phyloP scores from a whole-genome alignment of 1,140 invertebrate species.

The Drosophila orosa region DNA sequence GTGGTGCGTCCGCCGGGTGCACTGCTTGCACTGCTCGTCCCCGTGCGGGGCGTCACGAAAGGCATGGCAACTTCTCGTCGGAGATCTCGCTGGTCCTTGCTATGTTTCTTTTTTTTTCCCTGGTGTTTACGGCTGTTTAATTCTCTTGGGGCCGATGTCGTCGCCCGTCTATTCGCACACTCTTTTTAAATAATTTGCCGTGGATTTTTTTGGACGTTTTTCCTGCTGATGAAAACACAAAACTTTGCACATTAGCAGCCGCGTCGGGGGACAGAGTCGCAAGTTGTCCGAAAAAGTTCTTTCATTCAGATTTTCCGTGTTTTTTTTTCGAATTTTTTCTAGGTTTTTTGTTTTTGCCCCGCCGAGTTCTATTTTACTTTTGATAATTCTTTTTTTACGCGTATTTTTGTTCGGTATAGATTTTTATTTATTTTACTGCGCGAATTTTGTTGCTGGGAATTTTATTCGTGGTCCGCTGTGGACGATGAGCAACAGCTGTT shows the following conservation, averaged over 20 bases:
- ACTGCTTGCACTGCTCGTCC: conserved; percentile 70
- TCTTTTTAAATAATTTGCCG: conserved; percentile 81
- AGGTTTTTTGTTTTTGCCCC: conserved; percentile 7
- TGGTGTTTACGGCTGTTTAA: conserved; percentile 36
- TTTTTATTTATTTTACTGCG: conserved; percentile 35
- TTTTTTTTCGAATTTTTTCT: conserved; percentile 23
- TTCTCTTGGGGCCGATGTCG: conserved; percentile 48
- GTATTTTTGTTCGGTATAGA: conserved; percentile 48
- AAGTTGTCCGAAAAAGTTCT: conserved; percentile 78
- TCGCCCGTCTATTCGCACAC: conserved; percentile 73
- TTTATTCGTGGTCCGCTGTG: conserved; percentile 59
- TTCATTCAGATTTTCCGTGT: conserved; percentile 54
- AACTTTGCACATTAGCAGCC: conserved; percentile 81
- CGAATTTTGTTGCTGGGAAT: conserved; percentile 49
- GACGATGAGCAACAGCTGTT: conserved; percentile 82
- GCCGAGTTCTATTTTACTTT: conserved; percentile 27
- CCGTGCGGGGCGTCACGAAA: conserved; percentile 74
- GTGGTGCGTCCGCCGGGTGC: conserved; percentile 86
- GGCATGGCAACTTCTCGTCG: conserved; percentile 65
- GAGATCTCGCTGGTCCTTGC: conserved; percentile 12
- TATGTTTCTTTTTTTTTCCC: conserved; percentile 21
- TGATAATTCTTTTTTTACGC: conserved; percentile 42
- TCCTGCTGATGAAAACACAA: conserved; percentile 74
- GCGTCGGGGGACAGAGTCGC: conserved; percentile 30
- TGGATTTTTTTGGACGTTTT: conserved; percentile 50